Conservation (phyloP, 2,113 vertebrate species). For the Erythrocebus patas region DNA sequence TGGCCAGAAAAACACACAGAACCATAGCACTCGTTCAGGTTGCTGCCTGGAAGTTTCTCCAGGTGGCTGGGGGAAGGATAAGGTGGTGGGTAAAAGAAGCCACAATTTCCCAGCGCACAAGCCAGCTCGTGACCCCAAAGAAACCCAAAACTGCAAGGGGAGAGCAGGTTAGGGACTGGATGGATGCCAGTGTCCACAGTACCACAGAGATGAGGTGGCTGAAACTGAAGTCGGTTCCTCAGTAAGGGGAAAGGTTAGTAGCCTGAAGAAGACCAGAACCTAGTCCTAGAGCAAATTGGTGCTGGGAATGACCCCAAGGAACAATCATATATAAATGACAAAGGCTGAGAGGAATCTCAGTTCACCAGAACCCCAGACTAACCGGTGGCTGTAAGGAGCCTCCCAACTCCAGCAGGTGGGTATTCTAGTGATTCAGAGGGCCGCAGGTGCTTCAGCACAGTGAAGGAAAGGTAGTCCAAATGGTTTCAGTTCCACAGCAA, state of each 20-base stretch:
- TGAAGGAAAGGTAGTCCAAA: background rate
- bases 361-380: background rate
- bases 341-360: background rate
- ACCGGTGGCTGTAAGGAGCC: background rate
- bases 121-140: background rate
- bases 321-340: background rate
- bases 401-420: background rate
- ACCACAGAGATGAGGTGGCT: background rate
- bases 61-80: background rate
- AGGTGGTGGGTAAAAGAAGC: background rate
- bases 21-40: background rate
- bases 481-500: background rate
- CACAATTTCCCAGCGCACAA: background rate
- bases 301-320: background rate
- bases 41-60: accelerated
- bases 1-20: background rate
- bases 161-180: background rate
- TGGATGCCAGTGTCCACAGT: background rate
- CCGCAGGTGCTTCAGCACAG: background rate
- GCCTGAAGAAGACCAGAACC: background rate
- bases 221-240: background rate
- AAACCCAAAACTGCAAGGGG: background rate
- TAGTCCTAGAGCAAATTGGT: background rate
- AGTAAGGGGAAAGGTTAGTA: background rate
- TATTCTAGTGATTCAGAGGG: background rate